These are phyloP conservation scores for Xylota segnis DNA, from an alignment of 2,888 invertebrate species.

Conservation along the genomic window DNA sequence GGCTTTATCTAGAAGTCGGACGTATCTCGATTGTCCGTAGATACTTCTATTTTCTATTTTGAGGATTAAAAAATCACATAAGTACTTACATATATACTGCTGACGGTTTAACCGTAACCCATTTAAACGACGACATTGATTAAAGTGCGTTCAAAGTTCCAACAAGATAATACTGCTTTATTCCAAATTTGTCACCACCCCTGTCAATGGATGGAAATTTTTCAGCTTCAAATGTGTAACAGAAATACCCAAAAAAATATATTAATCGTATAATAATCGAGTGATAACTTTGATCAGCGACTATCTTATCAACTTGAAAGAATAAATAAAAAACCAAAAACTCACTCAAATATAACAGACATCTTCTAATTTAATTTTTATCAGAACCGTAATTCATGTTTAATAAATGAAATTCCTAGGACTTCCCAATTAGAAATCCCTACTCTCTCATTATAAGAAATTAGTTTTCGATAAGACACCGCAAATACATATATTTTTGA, in stretches of 20 bases:
- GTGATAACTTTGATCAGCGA: neutral
- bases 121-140: neutral
- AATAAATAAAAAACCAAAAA: no score
- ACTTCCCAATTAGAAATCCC: slow-evolving; percentile 14
- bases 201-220: slow-evolving; percentile 17
- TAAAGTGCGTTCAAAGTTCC: neutral
- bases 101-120: no score
- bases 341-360: no score
- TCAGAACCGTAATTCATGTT: slow-evolving; percentile 10
- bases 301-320: neutral
- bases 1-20: no score
- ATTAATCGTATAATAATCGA: neutral
- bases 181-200: neutral
- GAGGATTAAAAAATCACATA: no score
- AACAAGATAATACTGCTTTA: neutral
- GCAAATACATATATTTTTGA: neutral
- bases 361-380: slow-evolving; percentile 6
- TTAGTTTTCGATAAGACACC: slow-evolving; percentile 21
- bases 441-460: neutral
- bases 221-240: slow-evolving; percentile 5
- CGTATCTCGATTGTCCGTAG: no score
- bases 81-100: no score
- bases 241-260: slow-evolving; percentile 2
- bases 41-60: no score
- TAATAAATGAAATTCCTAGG: slow-evolving; percentile 15